Evolutionary conservation across 2,113 vertebrate species (phyloP).

Genomic region (Acrocephalus arundinaceus): DNA sequence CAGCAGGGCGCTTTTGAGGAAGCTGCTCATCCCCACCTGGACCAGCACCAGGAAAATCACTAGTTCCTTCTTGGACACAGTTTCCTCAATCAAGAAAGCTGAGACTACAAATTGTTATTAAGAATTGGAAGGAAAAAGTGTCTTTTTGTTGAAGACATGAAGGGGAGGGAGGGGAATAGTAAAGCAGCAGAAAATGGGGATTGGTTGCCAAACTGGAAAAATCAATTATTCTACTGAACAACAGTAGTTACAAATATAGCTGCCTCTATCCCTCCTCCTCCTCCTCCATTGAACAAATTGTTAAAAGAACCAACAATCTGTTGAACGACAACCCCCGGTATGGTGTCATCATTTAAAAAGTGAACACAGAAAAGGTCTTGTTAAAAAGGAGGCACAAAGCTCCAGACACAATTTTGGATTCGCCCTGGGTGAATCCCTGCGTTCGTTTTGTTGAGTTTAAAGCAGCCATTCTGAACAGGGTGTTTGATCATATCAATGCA

Average conservation of each 20-base stretch:
- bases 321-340: constrained; percentile 46
- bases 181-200: constrained; percentile 42
- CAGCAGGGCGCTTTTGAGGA: not conserved
- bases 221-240: constrained; percentile 64
- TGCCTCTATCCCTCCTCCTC: constrained; percentile 58
- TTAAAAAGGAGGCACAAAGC: constrained; percentile 39
- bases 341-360: constrained; percentile 39
- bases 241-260: constrained; percentile 63
- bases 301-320: constrained; percentile 67
- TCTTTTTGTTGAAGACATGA: constrained; percentile 9
- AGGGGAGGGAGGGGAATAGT: not conserved
- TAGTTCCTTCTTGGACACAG: not conserved
- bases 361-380: constrained; percentile 50
- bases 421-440: not conserved
- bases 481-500: constrained; percentile 57
- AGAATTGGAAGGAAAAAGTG: constrained; percentile 4
- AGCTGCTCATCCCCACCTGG: not conserved
- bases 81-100: not conserved
- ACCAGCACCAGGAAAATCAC: not conserved
- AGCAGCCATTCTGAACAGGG: constrained; percentile 6
- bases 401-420: constrained; percentile 40
- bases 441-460: constrained; percentile 38
- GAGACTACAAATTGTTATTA: constrained; percentile 27
- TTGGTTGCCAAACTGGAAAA: constrained; percentile 61
- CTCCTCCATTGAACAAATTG: constrained; percentile 66